Evolutionary conservation across 1,140 invertebrate genomes (phyloP).

Genomic region (Hycleus cichorii): DNA sequence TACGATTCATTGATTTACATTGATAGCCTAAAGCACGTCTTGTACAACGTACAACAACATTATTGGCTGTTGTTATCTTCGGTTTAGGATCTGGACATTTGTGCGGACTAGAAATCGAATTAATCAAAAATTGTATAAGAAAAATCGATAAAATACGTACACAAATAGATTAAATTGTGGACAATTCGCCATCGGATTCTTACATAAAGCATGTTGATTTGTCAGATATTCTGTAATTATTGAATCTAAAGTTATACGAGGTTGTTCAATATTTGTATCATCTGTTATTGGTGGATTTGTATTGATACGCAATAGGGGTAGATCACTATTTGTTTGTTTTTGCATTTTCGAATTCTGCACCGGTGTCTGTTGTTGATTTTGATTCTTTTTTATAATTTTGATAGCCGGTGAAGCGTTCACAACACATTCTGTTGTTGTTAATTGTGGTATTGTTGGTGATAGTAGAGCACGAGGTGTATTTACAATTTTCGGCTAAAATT

Average conservation of each 20-base stretch:
- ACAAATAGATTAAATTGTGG: slow-evolving; percentile 83
- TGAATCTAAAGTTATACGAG: slow-evolving; percentile 69
- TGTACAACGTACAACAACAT: slow-evolving; percentile 58
- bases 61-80: slow-evolving; percentile 60
- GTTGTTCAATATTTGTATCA: slow-evolving; percentile 37
- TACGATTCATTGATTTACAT: slow-evolving; percentile 59
- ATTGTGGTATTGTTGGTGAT: not conserved
- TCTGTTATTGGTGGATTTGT: slow-evolving; percentile 13
- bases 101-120: slow-evolving; percentile 60
- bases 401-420: slow-evolving; percentile 12
- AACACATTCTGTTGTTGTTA: not conserved
- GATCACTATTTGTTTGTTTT: slow-evolving; percentile 52
- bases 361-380: slow-evolving; percentile 15
- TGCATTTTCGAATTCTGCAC: slow-evolving; percentile 49
- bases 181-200: slow-evolving; percentile 86
- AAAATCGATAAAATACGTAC: slow-evolving; percentile 44
- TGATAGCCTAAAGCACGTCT: slow-evolving; percentile 50
- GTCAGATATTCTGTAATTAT: slow-evolving; percentile 94
- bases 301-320: slow-evolving; percentile 26
- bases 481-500: too few relatives aligned
- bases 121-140: not conserved
- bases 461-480: too few relatives aligned
- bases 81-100: slow-evolving; percentile 85
- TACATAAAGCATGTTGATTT: slow-evolving; percentile 91
- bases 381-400: slow-evolving; percentile 34